Percentiles rank a stretch among this genome's conserved stretches.
phyloP scores from a whole-genome alignment of 1,140 invertebrate species.

The Drosophila orosa region DNA sequence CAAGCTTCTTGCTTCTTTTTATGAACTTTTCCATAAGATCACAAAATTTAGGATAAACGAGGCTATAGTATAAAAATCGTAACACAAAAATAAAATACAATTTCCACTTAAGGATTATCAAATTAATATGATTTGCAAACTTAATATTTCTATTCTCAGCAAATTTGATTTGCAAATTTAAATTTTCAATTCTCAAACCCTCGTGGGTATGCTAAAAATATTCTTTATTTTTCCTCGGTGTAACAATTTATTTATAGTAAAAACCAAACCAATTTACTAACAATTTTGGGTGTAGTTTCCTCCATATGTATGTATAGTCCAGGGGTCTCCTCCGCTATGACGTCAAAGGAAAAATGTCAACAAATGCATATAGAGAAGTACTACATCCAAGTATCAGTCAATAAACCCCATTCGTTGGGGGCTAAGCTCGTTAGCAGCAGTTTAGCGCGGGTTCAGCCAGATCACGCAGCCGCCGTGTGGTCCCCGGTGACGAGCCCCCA shows the following conservation, averaged over 20 bases:
- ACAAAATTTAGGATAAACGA: too few species aligned
- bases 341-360: constrained; percentile 32
- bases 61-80: neutral
- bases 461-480: constrained; percentile 52
- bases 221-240: neutral
- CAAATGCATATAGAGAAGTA: constrained; percentile 23
- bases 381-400: constrained; percentile 3
- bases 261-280: neutral
- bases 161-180: constrained; percentile 2
- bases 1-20: too few species aligned
- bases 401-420: constrained; percentile 22
- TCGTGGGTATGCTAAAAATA: neutral
- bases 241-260: neutral
- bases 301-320: too few species aligned
- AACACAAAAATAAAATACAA: neutral
- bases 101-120: too few species aligned
- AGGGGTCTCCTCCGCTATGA: neutral
- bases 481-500: constrained; percentile 56
- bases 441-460: neutral
- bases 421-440: constrained; percentile 20
- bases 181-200: too few species aligned
- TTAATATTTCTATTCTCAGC: neutral
- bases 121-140: constrained; percentile 1
- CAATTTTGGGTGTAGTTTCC: neutral
- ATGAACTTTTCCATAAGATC: too few species aligned